A percentile compares a stretch with the other conserved stretches of the same genome.
These are phyloP conservation scores for Alcedo quadribrachys DNA, from an alignment of 2,797 vertebrate genomes.

Conservation along the genomic window DNA sequence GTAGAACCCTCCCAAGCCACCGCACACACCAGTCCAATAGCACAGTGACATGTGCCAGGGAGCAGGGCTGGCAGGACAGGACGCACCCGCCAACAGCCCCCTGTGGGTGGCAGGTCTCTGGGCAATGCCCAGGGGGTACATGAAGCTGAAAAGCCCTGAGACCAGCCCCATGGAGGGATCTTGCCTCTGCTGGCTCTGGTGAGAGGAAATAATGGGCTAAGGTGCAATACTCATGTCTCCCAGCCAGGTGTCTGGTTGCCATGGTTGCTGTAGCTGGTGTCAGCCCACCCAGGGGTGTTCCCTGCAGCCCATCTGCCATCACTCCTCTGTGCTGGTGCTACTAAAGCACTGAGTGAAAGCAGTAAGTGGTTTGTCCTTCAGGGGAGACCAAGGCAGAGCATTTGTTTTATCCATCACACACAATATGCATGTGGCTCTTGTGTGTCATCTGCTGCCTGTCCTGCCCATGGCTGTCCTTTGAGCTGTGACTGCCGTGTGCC, in stretches of 20 bases:
- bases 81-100: not conserved
- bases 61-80: not conserved
- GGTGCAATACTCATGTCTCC: not conserved
- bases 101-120: not conserved
- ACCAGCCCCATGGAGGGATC: not conserved
- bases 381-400: not conserved
- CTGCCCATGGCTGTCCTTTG: not conserved
- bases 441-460: not conserved
- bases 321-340: not conserved
- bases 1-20: not conserved
- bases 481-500: not conserved
- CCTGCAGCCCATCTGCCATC: not conserved
- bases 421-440: not conserved
- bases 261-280: not conserved
- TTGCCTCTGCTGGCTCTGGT: not conserved
- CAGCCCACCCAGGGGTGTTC: not conserved
- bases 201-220: not conserved
- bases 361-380: not conserved
- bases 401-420: not conserved
- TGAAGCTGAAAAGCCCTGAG: not conserved
- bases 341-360: not conserved
- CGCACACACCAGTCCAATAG: not conserved
- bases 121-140: not conserved
- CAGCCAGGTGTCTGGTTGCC: not conserved
- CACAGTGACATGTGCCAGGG: rapidly evolving